Evolutionary conservation across 1,140 invertebrate species (phyloP).

Genomic region (Mya arenaria): DNA sequence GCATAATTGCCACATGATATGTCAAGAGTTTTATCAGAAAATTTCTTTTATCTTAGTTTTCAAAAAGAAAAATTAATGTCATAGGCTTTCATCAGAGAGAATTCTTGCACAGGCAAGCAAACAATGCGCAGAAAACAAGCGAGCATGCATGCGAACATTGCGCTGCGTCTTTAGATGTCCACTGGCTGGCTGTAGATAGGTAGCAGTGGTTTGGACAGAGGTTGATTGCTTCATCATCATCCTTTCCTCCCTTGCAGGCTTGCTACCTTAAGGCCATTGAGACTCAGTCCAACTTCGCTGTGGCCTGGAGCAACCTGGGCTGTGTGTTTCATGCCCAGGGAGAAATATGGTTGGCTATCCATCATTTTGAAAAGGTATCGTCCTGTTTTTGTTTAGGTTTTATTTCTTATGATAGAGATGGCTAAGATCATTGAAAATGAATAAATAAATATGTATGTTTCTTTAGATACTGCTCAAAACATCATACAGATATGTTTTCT

Average conservation of each 20-base stretch:
- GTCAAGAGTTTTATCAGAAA: no score
- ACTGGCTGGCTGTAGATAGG: background rate
- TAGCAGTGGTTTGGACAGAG: background rate
- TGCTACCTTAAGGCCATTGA: slow-evolving; percentile 99
- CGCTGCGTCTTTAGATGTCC: background rate
- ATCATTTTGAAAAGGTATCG: slow-evolving; percentile 98
- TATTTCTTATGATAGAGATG: background rate
- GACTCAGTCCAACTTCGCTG: slow-evolving; percentile 98
- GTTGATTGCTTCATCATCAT: background rate
- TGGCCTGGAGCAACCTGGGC: slow-evolving; percentile 99
- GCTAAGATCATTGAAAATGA: no score
- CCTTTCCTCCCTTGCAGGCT: slow-evolving; percentile 86
- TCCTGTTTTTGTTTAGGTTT: background rate
- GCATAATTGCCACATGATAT: no score
- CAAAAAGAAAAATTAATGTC: no score
- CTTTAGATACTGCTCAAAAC: no score
- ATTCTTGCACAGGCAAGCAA: background rate
- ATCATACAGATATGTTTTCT: no score
- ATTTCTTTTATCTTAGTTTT: no score
- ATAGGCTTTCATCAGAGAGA: no score
- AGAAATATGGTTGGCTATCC: slow-evolving; percentile 99
- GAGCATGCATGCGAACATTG: background rate
- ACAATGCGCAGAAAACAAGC: background rate
- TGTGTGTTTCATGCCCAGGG: slow-evolving; percentile 99
- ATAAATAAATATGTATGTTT: no score